Evolutionary conservation across 2,113 vertebrate genomes (phyloP), one percentile per base, ranked within the genome.

Genomic region (Haplochromis vanheusdeni): DNA sequence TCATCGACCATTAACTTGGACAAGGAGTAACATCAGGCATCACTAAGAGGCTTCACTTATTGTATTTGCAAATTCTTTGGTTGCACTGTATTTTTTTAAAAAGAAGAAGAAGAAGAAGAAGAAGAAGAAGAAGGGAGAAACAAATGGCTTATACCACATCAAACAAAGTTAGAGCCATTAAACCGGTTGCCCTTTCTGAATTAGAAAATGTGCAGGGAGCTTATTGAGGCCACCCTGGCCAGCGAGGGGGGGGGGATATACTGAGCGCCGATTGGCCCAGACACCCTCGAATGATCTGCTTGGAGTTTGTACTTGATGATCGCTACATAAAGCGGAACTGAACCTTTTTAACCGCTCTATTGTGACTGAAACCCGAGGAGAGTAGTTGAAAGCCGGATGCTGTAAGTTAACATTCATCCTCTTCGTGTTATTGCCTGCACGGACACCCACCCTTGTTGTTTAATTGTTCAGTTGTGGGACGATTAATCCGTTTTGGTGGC

Each of bases 221-320:
- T 52, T 9, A 31, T 37, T 89, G 87, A 87, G 60, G 91, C 91
- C 88, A 65, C 86, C 35, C 84, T 56, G 68, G 83, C 31, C 73
- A 80, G 90, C 7, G 51, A 4, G 5, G 31, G 12, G 11, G 28
- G 42, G 28, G 51, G 17, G 8, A 12, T 12, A 10, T 49, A 70
- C 92, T 91, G 87, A 6, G 19, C 88, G 31, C 92, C 79, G 56
- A 92, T 94, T 89, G 95, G 91, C 85, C 83, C 91, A 93, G 42
- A 89, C 58, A 75, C 52, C 17, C 90, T 96, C 96, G 96, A 95
- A 96, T 91, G 96, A 96, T 96, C 93, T 23, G 84, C 85, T 87
- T 80, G 91, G 93, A 95, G 89, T 93, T 93, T 82, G 84, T 49
- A 82, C 73, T 84, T 52, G 17, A 31, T 81, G 60, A 26, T 33